These are phyloP conservation scores for Apus apus DNA, from an alignment of 2,113 vertebrate species.

Conservation along the genomic window DNA sequence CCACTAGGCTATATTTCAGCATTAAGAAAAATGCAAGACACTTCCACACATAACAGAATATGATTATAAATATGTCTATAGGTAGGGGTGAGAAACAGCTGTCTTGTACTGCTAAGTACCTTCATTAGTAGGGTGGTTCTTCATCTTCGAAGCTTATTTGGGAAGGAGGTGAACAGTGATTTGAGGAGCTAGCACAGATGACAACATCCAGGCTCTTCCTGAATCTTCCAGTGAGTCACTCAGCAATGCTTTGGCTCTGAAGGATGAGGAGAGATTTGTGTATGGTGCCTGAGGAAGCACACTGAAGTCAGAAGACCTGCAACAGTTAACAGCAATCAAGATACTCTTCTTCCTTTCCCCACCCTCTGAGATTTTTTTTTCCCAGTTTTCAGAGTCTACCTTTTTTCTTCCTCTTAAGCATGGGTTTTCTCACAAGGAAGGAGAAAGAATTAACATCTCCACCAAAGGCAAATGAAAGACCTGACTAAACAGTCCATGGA, in stretches of 20 bases:
- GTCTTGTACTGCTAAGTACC: neutral
- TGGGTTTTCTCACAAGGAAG: neutral
- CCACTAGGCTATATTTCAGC: neutral
- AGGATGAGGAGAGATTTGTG: neutral
- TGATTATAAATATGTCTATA: neutral
- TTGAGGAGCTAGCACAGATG: neutral
- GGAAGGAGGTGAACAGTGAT: neutral
- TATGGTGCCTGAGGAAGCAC: neutral
- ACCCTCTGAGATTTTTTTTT: neutral
- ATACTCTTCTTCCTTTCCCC: neutral
- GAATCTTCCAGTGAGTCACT: neutral
- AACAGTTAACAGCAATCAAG: neutral
- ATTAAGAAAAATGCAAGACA: neutral
- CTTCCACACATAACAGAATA: neutral
- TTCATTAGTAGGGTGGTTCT: neutral
- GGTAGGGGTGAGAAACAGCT: neutral
- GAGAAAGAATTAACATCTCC: neutral
- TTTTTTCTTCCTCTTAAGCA: neutral
- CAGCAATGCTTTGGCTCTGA: neutral
- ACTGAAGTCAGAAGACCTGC: neutral
- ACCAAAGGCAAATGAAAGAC: neutral
- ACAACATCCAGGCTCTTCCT: neutral
- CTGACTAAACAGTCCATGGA: neutral
- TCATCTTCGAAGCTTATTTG: neutral
- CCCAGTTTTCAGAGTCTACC: neutral